Evolutionary conservation across 2,113 vertebrate species (phyloP).

Genomic region (Hippocampus comes): DNA sequence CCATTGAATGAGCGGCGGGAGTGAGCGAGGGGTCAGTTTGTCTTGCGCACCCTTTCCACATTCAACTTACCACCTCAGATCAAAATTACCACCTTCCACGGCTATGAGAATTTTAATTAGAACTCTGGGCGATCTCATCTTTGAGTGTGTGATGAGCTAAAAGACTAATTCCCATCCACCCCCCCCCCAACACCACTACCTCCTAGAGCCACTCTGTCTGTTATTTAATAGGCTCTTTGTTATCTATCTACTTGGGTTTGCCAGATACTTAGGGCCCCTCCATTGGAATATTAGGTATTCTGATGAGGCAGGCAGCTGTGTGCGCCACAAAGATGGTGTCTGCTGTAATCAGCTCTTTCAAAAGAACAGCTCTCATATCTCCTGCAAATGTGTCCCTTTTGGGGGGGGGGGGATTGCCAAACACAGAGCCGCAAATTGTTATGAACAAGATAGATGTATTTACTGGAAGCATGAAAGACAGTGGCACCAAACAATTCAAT

Average conservation of each 20-base stretch:
- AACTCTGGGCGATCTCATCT: conserved; percentile 69
- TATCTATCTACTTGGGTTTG: conserved; percentile 68
- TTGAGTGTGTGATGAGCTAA: conserved; percentile 60
- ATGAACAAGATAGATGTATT: conserved; percentile 64
- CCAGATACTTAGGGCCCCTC: conserved; percentile 66
- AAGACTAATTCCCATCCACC: conserved; percentile 60
- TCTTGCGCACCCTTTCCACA: conserved; percentile 39
- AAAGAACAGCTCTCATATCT: conserved; percentile 60
- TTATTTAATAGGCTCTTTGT: conserved; percentile 72
- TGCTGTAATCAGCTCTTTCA: conserved; percentile 61
- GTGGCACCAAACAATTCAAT: conserved; percentile 54
- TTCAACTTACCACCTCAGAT: conserved; percentile 64
- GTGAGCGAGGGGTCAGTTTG: conserved; percentile 13
- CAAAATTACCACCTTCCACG: conserved; percentile 69
- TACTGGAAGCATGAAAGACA: conserved; percentile 58
- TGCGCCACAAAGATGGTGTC: conserved; percentile 60
- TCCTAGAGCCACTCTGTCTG: conserved; percentile 63
- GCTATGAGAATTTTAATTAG: conserved; percentile 72
- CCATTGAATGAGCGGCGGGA: conserved; percentile 32
- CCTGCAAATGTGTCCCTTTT: conserved; percentile 58
- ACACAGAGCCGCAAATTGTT: conserved; percentile 62
- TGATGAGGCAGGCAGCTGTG: conserved; percentile 66
- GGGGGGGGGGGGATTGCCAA: conserved; percentile 45
- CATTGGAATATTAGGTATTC: conserved; percentile 66
- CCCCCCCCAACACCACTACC: conserved; percentile 45